These are phyloP conservation scores for Crotalus horridus DNA, from an alignment of 2,113 vertebrate species.

Conservation along the genomic window DNA sequence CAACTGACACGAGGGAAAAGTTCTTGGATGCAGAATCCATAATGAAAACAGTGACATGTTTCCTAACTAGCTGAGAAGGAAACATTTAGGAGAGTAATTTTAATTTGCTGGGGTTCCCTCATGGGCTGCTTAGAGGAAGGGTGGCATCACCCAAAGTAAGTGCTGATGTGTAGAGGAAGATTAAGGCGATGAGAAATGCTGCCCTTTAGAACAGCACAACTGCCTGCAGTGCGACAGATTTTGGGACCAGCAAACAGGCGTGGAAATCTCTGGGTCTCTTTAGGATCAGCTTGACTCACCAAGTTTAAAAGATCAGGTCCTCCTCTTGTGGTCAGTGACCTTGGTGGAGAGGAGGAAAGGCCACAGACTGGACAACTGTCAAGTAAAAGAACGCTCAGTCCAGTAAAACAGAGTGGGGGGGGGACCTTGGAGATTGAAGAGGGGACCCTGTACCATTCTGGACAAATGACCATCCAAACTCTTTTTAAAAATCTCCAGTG, in stretches of 20 bases:
- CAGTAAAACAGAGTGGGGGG: background rate
- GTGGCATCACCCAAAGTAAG: background rate
- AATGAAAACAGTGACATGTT: background rate
- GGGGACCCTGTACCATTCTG: background rate
- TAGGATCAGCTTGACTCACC: background rate
- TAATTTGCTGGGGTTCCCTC: background rate
- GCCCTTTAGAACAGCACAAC: background rate
- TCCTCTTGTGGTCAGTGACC: background rate
- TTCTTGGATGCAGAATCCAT: background rate
- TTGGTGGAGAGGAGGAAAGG: background rate
- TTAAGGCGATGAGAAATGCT: background rate
- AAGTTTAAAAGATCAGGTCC: background rate
- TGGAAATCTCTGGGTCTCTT: background rate
- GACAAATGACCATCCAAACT: too few relatives aligned
- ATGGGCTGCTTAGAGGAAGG: background rate
- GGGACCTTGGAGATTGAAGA: background rate
- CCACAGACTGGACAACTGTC: background rate
- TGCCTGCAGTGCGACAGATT: background rate
- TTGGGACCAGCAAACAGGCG: background rate
- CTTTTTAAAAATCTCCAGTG: too few relatives aligned
- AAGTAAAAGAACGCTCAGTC: background rate
- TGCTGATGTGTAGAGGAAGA: background rate
- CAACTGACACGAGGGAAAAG: background rate
- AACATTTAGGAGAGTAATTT: background rate
- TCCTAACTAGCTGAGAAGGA: background rate